These are phyloP conservation scores for Metalampra italica DNA, from an alignment of 2,888 invertebrate species.

Conservation along the genomic window DNA sequence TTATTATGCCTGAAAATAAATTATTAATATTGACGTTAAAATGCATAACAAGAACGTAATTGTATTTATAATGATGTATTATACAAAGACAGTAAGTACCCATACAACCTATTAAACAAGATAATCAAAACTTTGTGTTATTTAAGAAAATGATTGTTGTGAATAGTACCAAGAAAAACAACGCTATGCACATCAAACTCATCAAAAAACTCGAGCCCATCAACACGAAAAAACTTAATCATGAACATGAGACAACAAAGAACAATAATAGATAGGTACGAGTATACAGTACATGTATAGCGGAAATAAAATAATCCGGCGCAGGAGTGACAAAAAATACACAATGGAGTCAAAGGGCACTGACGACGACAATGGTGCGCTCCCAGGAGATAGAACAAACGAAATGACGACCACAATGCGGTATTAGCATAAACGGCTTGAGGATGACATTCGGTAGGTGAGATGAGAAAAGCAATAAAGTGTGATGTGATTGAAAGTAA, in stretches of 20 bases:
- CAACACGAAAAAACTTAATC: constrained; percentile 31
- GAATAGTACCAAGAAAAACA: background rate
- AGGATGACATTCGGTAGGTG: constrained; percentile 33
- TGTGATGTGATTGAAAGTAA: constrained; percentile 1
- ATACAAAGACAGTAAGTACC: too few relatives aligned
- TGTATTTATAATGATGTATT: too few relatives aligned
- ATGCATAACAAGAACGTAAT: too few relatives aligned
- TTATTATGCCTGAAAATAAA: too few relatives aligned
- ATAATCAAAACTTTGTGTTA: too few relatives aligned
- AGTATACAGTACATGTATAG: constrained; percentile 58
- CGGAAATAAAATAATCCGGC: constrained; percentile 76
- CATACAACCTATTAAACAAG: too few relatives aligned
- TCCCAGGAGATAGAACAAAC: constrained; percentile 66
- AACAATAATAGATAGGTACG: too few relatives aligned
- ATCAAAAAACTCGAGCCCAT: constrained; percentile 5
- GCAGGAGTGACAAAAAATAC: constrained; percentile 67
- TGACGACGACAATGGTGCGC: constrained; percentile 55
- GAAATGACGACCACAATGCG: constrained; percentile 66
- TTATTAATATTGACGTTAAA: too few relatives aligned
- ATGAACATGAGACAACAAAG: constrained; percentile 56
- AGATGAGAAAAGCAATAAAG: constrained; percentile 19
- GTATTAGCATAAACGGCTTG: constrained; percentile 68
- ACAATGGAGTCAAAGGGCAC: constrained; percentile 76
- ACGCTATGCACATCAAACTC: background rate
- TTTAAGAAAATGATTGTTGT: too few relatives aligned